Evolutionary conservation across 1,140 invertebrate genomes (phyloP), one percentile per base, ranked within the genome.

Genomic region (Atta cephalotes): DNA sequence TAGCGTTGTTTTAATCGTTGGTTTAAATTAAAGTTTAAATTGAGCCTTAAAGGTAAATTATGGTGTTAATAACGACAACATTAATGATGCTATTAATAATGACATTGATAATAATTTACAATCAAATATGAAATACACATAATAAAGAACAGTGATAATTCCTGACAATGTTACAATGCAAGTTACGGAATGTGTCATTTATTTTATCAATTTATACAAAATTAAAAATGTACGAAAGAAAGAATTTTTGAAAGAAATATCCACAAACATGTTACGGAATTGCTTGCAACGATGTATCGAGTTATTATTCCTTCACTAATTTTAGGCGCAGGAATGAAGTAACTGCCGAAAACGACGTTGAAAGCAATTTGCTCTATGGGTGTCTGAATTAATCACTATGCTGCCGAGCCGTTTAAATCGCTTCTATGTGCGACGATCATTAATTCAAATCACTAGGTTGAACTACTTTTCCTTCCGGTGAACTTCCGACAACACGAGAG

Each of bases 391-490:
- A 79, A 79, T 85, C 82, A 66, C 31, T 63, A 78, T 28, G 9
- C n/a, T 66, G n/a, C 1, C 70, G 53, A 25, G 28, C 58, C 56
- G 62, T 65, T 74, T n/a, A 70, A 76, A 77, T 89, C 45, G 63
- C 60, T 71, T 58, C 21, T 62, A 68, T 63, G n/a, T 51, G 60
- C 68, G 53, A 53, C 65, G 39, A n/a, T 72, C 63, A 88, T 90
- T 88, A 86, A 90, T 78, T 81, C 25, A 77, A 84, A 65, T 65
- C 60, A 80, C 76, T 78, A 71, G 45, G 25, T 21, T 77, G 58
- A 25, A 58, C 51, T 76, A 85, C 78, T 85, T 90, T 87, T 77
- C 63, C 78, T 87, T 65, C 10, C 80, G 80, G 79, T 31, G 51
- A 76, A 87, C 28, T 88, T 88, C 76, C 63, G 63, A 60, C 51